Percentiles rank a stretch among this genome's conserved stretches.
phyloP scores from a whole-genome alignment of 2,113 vertebrate genomes.

The Etia nguti region DNA sequence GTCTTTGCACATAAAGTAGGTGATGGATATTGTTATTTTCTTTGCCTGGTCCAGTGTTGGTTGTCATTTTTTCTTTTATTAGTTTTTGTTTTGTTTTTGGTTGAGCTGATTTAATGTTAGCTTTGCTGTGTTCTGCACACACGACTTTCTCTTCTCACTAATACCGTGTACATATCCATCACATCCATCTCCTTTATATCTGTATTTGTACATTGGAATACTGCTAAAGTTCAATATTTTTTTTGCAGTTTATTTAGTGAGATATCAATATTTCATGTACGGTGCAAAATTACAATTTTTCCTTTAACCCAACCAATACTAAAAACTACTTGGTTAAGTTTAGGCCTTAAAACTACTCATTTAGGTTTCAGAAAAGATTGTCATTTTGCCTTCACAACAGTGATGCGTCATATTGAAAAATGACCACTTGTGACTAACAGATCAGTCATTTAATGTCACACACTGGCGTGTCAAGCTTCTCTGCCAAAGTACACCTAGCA shows the following conservation, averaged over 20 bases:
- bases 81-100: not conserved
- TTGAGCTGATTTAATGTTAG: not conserved
- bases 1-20: not conserved
- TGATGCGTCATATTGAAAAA: not conserved
- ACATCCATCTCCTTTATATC: not conserved
- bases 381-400: not conserved
- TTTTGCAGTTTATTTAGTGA: not conserved
- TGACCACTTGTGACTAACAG: not conserved
- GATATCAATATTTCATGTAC: not conserved
- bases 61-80: not conserved
- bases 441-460: not conserved
- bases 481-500: not conserved
- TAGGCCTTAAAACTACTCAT: not conserved
- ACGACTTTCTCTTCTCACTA: not conserved
- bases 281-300: not conserved
- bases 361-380: not conserved
- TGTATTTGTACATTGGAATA: not conserved
- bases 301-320: not conserved
- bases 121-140: not conserved
- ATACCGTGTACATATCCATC: not conserved
- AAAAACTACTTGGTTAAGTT: not conserved
- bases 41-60: not conserved
- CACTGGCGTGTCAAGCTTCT: not conserved
- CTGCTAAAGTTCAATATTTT: not conserved
- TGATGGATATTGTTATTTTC: not conserved